phyloP scores from a whole-genome alignment of 2,797 vertebrate genomes.

The Enteromius unitaeniatus region DNA sequence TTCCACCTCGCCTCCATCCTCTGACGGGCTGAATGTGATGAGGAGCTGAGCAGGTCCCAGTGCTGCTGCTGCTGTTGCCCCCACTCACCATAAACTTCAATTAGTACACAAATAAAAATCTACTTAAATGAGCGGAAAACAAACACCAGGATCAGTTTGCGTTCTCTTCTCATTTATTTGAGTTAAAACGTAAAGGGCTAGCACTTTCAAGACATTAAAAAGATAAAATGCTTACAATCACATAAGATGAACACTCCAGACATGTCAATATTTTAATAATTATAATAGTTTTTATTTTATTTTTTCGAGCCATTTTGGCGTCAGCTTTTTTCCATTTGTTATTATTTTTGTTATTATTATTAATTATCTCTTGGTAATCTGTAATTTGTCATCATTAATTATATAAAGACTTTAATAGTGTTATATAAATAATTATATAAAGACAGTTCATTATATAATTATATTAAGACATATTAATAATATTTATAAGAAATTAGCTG shows the following conservation, averaged over 20 bases:
- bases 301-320: background rate
- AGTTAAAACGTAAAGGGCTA: background rate
- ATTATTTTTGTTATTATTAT: background rate
- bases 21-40: slow-evolving; percentile 24
- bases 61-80: slow-evolving; percentile 3
- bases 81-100: background rate
- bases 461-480: too few species aligned
- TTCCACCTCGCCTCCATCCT: slow-evolving; percentile 22
- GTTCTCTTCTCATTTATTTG: background rate
- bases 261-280: background rate
- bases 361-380: background rate
- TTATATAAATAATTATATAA: too few species aligned
- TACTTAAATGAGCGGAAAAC: background rate
- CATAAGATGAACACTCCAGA: background rate
- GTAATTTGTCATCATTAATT: background rate
- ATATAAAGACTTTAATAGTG: background rate
- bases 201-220: background rate
- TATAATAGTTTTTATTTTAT: background rate
- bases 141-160: background rate
- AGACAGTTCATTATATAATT: too few species aligned
- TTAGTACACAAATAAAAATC: background rate
- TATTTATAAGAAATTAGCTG: too few species aligned
- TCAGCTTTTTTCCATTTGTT: background rate
- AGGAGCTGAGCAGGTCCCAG: slow-evolving; percentile 18
- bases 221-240: background rate